These are phyloP conservation scores for Ceuthmochares aereus DNA, from an alignment of 2,113 vertebrate species.

Conservation along the genomic window DNA sequence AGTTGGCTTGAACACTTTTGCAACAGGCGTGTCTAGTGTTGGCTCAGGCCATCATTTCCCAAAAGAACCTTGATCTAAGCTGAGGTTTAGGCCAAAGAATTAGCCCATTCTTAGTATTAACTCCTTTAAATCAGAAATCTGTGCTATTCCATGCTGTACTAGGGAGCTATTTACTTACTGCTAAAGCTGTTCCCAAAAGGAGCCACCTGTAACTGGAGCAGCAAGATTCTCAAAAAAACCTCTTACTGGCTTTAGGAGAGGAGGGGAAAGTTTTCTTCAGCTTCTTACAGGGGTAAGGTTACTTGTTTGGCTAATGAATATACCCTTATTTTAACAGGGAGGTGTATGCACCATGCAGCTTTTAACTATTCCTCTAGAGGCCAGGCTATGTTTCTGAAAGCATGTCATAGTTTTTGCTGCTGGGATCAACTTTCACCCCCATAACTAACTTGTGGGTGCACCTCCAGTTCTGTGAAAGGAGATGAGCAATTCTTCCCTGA, in stretches of 20 bases:
- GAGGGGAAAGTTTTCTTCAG: background rate
- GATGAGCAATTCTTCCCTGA: background rate
- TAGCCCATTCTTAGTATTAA: constrained; percentile 55
- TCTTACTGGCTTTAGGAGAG: background rate
- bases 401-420: background rate
- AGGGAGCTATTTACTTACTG: background rate
- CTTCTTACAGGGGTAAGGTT: background rate
- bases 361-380: background rate
- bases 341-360: background rate
- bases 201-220: background rate
- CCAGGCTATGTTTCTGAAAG: background rate
- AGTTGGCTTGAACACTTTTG: constrained; percentile 71
- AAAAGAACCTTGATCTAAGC: constrained; percentile 48
- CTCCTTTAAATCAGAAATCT: constrained; percentile 23
- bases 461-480: constrained; percentile 1
- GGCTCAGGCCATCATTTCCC: constrained; percentile 61
- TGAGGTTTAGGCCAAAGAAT: constrained; percentile 54
- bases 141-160: background rate
- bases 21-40: constrained; percentile 28
- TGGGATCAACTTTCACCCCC: background rate
- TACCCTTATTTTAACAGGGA: background rate
- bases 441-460: background rate
- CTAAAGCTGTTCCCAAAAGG: background rate
- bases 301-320: background rate
- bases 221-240: background rate